Percentiles rank a stretch among this genome's conserved stretches.
Conservation (phyloP, 2,797 vertebrate species). For the Etheostoma nigrum region DNA sequence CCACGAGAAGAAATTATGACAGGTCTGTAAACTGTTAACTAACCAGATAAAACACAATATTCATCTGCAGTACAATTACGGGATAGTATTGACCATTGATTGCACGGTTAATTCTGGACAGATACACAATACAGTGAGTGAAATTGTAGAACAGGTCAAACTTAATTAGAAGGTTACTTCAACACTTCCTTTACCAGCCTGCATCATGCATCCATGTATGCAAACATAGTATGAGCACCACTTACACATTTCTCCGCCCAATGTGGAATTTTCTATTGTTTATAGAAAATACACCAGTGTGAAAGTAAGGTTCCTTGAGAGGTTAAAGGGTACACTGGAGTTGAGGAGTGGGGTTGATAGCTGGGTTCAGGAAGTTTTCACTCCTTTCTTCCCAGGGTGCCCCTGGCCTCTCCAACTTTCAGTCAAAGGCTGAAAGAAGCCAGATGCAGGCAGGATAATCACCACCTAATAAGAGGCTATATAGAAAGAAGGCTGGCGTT, state of each 20-base stretch:
- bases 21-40: not conserved
- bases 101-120: slow-evolving; percentile 6
- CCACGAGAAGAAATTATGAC: not conserved
- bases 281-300: slow-evolving; percentile 22
- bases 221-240: not conserved
- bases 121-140: not conserved
- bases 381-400: slow-evolving; percentile 78
- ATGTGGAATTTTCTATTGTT: slow-evolving; percentile 19
- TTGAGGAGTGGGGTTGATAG: slow-evolving; percentile 57
- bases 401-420: slow-evolving; percentile 78
- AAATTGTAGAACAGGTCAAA: not conserved
- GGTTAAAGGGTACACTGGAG: slow-evolving; percentile 37
- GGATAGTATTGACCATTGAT: not conserved
- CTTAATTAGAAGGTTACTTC: not conserved
- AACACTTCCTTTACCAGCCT: not conserved
- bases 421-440: slow-evolving; percentile 84
- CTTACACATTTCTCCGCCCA: not conserved
- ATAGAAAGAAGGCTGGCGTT: slow-evolving; percentile 85
- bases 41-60: not conserved
- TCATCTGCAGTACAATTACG: not conserved
- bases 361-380: slow-evolving; percentile 84
- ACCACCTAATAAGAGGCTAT: slow-evolving; percentile 86
- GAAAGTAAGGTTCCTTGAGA: slow-evolving; percentile 32
- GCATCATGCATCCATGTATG: not conserved
- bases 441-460: slow-evolving; percentile 86